Conservation (phyloP, 2,113 vertebrate genomes). For the Calypte anna region DNA sequence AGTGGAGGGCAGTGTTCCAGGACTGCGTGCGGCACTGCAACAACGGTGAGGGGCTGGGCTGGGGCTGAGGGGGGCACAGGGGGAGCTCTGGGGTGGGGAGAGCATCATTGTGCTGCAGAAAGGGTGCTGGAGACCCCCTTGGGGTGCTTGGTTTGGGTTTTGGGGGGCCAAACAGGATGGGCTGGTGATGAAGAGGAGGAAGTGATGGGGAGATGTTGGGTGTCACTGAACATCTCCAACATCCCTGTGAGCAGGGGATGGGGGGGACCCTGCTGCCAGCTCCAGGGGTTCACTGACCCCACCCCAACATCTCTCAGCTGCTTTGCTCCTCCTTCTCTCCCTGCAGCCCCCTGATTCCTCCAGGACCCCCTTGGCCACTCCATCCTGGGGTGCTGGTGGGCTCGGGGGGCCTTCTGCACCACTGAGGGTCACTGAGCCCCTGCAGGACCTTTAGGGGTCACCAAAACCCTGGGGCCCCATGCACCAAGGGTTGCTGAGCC, state of each 20-base stretch:
- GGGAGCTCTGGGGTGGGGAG: fast-evolving
- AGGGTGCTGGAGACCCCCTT: background rate
- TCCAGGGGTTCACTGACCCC: background rate
- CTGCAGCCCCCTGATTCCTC: background rate
- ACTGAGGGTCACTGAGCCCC: background rate
- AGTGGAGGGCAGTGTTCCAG: slow-evolving; percentile 92
- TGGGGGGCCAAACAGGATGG: too few relatives aligned
- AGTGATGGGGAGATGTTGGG: background rate
- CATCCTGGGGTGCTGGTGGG: background rate
- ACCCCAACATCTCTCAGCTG: background rate
- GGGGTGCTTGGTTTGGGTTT: fast-evolving
- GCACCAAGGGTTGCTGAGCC: background rate
- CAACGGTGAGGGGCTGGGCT: slow-evolving; percentile 79
- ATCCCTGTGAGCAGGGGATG: background rate
- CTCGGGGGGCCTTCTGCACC: fast-evolving
- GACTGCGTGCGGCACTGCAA: slow-evolving; percentile 92
- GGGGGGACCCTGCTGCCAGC: too few relatives aligned
- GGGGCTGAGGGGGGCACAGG: fast-evolving
- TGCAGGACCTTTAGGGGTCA: background rate
- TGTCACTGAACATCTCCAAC: background rate
- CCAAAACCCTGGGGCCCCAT: background rate
- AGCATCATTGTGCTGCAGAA: fast-evolving
- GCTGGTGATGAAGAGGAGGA: background rate
- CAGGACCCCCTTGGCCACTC: background rate
- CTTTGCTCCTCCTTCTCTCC: background rate